phyloP scores from a whole-genome alignment of 1,140 invertebrate genomes.

The Pomacea maculata region DNA sequence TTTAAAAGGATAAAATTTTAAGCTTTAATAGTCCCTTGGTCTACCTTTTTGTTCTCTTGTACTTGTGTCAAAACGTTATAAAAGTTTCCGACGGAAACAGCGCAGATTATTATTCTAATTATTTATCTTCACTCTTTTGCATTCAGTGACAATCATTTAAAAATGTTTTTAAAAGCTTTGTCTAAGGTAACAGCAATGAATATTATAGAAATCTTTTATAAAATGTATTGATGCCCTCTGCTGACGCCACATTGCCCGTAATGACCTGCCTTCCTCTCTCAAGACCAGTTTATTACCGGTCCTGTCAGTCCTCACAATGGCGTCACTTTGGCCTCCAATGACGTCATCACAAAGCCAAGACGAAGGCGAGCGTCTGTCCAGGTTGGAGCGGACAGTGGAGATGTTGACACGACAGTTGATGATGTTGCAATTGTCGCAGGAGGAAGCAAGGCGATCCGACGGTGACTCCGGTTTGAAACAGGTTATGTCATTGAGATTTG shows the following conservation, averaged over 20 bases:
- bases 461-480: constrained; percentile 37
- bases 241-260: not conserved
- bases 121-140: not conserved
- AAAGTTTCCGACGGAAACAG: no score
- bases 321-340: not conserved
- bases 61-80: not conserved
- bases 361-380: not conserved
- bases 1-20: not conserved
- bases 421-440: constrained; percentile 35
- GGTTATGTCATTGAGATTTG: not conserved
- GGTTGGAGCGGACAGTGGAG: constrained; percentile 9
- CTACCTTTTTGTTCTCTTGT: not conserved
- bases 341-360: not conserved
- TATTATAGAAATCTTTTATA: no score
- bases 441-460: constrained; percentile 31
- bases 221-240: not conserved
- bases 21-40: not conserved
- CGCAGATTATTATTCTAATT: not conserved
- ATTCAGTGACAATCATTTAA: not conserved
- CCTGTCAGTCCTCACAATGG: not conserved
- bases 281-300: not conserved
- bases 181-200: no score
- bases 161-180: no score
- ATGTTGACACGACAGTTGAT: constrained; percentile 29
- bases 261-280: not conserved